Percentiles rank a stretch among this genome's conserved stretches.
These are phyloP conservation scores for Drosophila koepferae DNA, from an alignment of 2,888 invertebrate genomes.

Conservation along the genomic window DNA sequence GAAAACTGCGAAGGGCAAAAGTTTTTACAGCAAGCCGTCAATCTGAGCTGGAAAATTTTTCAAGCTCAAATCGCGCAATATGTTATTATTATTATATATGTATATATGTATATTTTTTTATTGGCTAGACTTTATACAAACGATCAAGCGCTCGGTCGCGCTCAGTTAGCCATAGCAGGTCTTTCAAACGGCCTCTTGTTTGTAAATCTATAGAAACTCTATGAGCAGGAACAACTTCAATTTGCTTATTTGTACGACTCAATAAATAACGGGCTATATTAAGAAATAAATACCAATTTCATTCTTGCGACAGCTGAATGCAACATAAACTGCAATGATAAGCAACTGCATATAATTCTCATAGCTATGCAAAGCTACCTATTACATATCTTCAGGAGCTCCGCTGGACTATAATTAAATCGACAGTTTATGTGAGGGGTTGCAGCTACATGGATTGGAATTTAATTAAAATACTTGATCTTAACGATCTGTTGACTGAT, in stretches of 20 bases:
- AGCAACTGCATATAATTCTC: neutral
- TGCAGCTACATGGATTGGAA: neutral
- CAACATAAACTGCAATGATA: slow-evolving; percentile 8
- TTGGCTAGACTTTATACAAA: slow-evolving; percentile 19
- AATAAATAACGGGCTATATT: neutral
- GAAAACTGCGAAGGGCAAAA: slow-evolving; percentile 12
- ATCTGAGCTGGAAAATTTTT: slow-evolving; percentile 57
- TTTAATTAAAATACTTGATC: slow-evolving; percentile 6
- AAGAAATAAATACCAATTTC: neutral
- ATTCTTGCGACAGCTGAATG: neutral
- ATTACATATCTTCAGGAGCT: neutral
- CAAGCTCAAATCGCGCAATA: slow-evolving; percentile 53
- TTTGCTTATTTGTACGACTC: slow-evolving; percentile 23
- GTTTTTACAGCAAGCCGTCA: slow-evolving; percentile 12
- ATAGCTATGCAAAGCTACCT: slow-evolving; percentile 6
- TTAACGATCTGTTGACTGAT: slow-evolving; percentile 25
- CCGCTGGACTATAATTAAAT: neutral
- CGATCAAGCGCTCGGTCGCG: slow-evolving; percentile 37
- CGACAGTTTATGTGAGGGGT: neutral
- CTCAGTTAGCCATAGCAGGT: slow-evolving; percentile 39
- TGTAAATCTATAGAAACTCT: slow-evolving; percentile 4
- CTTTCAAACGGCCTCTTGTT: neutral
- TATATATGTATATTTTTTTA: slow-evolving; percentile 23
- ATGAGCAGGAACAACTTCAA: slow-evolving; percentile 11
- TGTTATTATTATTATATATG: slow-evolving; percentile 29